Base-by-base conservation (phyloP, 1,140 invertebrate species). In the Battus philenor region DNA sequence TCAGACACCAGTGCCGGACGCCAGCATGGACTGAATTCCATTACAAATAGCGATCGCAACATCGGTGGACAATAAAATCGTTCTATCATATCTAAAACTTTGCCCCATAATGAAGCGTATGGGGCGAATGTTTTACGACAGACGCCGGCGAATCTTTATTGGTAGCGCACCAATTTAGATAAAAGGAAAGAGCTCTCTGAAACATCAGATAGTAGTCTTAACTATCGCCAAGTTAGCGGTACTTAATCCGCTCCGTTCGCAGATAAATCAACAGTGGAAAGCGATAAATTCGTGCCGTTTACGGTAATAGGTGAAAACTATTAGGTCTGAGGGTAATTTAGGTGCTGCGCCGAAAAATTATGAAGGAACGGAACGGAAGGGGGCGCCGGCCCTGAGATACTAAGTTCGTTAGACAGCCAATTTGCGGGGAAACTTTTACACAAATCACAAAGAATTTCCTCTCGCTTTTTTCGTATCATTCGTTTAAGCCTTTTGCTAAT, bases 71-170 rank as follows among this genome's bases (percentile, higher is more conserved):
- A 85, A 85, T 85, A 85, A 85, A 85, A 85, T 67, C 67, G 75
- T 80, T 76, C 71, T 74, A 81, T 83, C 81, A 85, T 83, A 85
- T 85, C 81, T 78, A 76, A 85, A 85, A 82, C 60, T 84, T 85
- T 80, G 76, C 64, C 68, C 78, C 81, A 85, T 85, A 85, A 85
- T 85, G 81, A 82, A 85, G 72, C 81, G 81, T 85, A 85, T 85
- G 78, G 81, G 76, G 71, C 66, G 76, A 74, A 77, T 78, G 78
- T 64, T 85, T 85, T 85, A 85, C 81, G 81, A 85, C 71, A 76
- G 69, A 68, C 70, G 74, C 69, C 74, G 72, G 62, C 68, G 74
- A 66, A 85, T 85, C 78, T 85, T 85, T 85, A 85, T 85, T 85
- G 78, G 78, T 79, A 73, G 67, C 68, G 69, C 66, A 85, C 81